Percentiles rank a stretch among this genome's conserved stretches.
Evolutionary conservation across 2,113 vertebrate genomes (phyloP).

Genomic region (Dolichallabes microphthalmus): DNA sequence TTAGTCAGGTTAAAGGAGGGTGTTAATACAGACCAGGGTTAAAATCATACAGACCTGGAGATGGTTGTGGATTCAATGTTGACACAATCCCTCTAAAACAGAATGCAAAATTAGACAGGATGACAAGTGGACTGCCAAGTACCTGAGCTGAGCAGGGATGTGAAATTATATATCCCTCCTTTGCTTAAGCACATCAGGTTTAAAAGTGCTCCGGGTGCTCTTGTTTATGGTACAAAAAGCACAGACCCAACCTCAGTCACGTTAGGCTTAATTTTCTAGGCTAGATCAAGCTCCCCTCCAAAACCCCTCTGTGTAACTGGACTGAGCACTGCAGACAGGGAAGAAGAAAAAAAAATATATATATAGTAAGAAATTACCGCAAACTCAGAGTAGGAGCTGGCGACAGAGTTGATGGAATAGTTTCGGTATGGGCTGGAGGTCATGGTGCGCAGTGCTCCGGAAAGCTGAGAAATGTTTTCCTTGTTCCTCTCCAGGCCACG

Average conservation of each 20-base stretch:
- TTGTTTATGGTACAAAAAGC: neutral
- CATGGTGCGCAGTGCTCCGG: constrained; percentile 76
- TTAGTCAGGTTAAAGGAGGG: constrained; percentile 32
- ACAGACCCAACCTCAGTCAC: neutral
- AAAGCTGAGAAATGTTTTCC: constrained; percentile 82
- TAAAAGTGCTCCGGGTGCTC: neutral
- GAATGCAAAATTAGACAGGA: constrained; percentile 50
- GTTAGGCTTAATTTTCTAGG: neutral
- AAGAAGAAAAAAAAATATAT: neutral
- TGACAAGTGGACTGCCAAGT: neutral
- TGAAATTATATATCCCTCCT: neutral
- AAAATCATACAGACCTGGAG: constrained; percentile 60
- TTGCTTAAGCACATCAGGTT: neutral
- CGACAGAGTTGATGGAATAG: constrained; percentile 84
- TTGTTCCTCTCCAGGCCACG: constrained; percentile 79
- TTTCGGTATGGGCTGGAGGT: constrained; percentile 79
- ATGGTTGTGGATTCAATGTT: constrained; percentile 57
- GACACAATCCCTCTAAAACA: constrained; percentile 64
- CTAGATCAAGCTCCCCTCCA: neutral
- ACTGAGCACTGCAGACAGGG: constrained; percentile 57
- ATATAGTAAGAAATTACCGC: constrained; percentile 78
- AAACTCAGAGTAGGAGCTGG: constrained; percentile 93
- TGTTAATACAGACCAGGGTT: constrained; percentile 19
- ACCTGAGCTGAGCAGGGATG: too few relatives aligned
- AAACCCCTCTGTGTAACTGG: constrained; percentile 51